Evolutionary conservation across 2,113 vertebrate species (phyloP), one percentile per base, ranked within the genome.

Genomic region (Empidonax traillii): DNA sequence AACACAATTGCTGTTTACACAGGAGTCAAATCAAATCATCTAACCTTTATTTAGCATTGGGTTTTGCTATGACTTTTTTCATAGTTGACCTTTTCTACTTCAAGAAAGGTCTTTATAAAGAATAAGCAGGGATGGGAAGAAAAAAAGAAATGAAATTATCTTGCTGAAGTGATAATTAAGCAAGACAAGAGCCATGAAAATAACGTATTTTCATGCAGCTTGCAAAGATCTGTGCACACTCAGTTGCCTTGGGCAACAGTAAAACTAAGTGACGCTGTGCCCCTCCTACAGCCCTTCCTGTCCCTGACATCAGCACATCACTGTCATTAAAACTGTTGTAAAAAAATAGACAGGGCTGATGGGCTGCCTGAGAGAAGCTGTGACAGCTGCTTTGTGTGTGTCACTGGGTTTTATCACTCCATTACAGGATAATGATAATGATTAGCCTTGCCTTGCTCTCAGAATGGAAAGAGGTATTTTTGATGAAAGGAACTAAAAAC

Each of bases 351-450:
- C 1, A 1, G 77, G 62, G 77, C 75, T 90, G 88, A 96, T 56
- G 73, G 61, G 63, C 62, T 90, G 74, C 39, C 63, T 72, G 67
- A 80, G 78, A 56, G 80, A 76, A 91, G 77, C 90, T 92, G 88
- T 89, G 94, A 89, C 96, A 97, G 95, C 94, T 96, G 96, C 61
- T 86, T 89, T 1, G 3, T 72, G 28, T 74, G 56, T 96, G 94
- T 93, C 94, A 89, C 85, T 93, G 87, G 28, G 85, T 96, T 96
- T 96, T 94, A 95, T 94, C 85, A 74, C 91, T 90, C 85, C 47
- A 49, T 85, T 93, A 90, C 82, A 81, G 71, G 68, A 88, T 92
- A 95, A 97, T 94, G 74, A 95, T 83, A 93, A 89, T 92, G 91
- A 96, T 97, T 95, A 95, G 89, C 84, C 52, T 88, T 84, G 88